Base-by-base conservation (phyloP, 2,888 invertebrate species). In the Liodrosophila aerea region DNA sequence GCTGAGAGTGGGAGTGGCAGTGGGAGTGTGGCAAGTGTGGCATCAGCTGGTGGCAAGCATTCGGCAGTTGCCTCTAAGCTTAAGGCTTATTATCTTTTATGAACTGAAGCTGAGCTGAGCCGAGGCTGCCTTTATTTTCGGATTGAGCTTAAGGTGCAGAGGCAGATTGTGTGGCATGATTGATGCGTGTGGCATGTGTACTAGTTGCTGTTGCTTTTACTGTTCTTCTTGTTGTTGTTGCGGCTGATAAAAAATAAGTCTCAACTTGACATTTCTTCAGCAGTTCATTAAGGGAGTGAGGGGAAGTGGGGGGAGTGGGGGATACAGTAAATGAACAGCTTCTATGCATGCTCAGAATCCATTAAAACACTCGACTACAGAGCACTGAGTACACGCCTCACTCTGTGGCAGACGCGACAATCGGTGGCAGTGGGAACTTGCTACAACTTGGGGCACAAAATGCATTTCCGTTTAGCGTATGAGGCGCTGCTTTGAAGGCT, bases 1-100 rank as follows among this genome's bases (percentile, higher is more conserved):
- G 16, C 29, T 40, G 44, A n/a, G 39, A 22, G 33, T 4, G 29
- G 9, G 4, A 16, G 44, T n/a, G n/a, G n/a, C n/a, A n/a, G n/a
- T n/a, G n/a, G n/a, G n/a, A n/a, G 33, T 40, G 40, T 12, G 45
- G 45, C 12, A 41, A 33, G 36, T 29, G 49, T 31, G 43, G 71
- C 61, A 65, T 57, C 70, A 66, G 66, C 66, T 73, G 73, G 49
- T 59, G 58, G 41, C 64, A 45, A 73, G 76, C 83, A 80, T 66
- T 60, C 70, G 73, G 54, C 40, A 41, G 7, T 18, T 7, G 71
- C 59, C 78, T 22, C 22, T 22, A 82, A 82, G 82, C 85, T 66
- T 62, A 62, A 62, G 57, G 85, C 76, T 76, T 80, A 83, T 83
- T 83, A 83, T 83, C 77, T 81, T 83, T 83, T 83, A 83, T 83